Evolutionary conservation across 2,797 vertebrate species (phyloP).

Genomic region (Aphelocoma californica): DNA sequence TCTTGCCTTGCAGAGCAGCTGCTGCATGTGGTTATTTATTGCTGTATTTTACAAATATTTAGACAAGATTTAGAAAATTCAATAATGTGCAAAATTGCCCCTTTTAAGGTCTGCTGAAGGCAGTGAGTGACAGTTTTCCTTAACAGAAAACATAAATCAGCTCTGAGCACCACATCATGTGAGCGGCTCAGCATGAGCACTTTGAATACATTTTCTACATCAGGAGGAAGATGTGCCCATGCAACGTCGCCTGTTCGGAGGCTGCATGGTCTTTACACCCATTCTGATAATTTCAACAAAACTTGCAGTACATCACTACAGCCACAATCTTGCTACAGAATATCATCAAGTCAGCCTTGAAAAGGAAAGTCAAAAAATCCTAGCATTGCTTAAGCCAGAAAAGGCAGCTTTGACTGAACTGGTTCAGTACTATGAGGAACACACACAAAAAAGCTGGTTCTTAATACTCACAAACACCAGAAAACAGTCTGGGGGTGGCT

Average conservation of each 20-base stretch:
- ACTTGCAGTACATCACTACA: not conserved
- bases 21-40: slow-evolving; percentile 40
- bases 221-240: not conserved
- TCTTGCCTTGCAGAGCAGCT: slow-evolving; percentile 17
- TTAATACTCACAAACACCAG: not conserved
- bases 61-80: slow-evolving; percentile 63
- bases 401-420: not conserved
- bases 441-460: not conserved
- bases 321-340: not conserved
- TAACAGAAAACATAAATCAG: slow-evolving; percentile 55
- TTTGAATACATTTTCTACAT: slow-evolving; percentile 38
- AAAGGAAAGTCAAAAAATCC: not conserved
- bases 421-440: not conserved
- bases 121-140: slow-evolving; percentile 44
- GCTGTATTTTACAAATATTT: slow-evolving; percentile 64
- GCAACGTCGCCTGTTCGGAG: not conserved
- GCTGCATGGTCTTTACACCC: not conserved
- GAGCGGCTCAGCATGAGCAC: not conserved
- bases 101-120: slow-evolving; percentile 35
- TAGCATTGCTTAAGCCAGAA: not conserved
- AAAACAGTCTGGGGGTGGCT: not conserved
- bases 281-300: not conserved
- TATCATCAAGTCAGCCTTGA: not conserved
- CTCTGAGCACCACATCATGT: not conserved
- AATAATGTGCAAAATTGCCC: slow-evolving; percentile 46